These are phyloP conservation scores for Tachyglossus aculeatus DNA, from an alignment of 2,797 vertebrate species.

Conservation along the genomic window DNA sequence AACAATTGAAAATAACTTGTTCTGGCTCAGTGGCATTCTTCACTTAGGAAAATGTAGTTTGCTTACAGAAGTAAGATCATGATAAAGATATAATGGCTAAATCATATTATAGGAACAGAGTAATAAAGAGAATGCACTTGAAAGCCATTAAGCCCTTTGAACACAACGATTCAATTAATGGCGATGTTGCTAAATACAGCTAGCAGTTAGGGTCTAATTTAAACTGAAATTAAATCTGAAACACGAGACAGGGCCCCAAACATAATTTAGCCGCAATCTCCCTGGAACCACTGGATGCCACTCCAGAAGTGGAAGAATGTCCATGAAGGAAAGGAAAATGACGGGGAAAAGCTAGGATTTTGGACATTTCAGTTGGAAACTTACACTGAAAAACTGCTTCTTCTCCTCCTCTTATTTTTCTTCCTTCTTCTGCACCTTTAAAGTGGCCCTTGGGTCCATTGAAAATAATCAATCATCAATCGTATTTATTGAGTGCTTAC, in stretches of 20 bases:
- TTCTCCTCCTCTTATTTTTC: no score
- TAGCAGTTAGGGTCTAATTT: neutral
- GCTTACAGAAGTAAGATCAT: neutral
- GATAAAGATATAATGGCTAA: neutral
- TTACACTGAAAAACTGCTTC: no score
- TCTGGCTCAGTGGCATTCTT: neutral
- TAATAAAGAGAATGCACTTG: neutral
- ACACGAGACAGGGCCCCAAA: neutral
- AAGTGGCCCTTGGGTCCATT: no score
- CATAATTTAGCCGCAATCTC: accelerated
- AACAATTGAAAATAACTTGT: neutral
- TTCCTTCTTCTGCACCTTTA: no score
- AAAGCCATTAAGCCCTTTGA: neutral
- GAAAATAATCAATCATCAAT: no score
- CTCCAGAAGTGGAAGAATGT: accelerated
- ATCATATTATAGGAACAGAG: neutral
- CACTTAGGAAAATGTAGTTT: neutral
- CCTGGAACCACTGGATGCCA: neutral
- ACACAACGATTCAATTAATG: neutral
- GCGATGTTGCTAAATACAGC: neutral
- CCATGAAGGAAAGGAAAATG: accelerated
- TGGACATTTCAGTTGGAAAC: neutral
- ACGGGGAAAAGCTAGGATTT: accelerated
- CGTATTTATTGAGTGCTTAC: no score
- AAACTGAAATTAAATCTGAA: neutral